Conservation (phyloP, 1,140 invertebrate species). For the Hyles vespertilio region DNA sequence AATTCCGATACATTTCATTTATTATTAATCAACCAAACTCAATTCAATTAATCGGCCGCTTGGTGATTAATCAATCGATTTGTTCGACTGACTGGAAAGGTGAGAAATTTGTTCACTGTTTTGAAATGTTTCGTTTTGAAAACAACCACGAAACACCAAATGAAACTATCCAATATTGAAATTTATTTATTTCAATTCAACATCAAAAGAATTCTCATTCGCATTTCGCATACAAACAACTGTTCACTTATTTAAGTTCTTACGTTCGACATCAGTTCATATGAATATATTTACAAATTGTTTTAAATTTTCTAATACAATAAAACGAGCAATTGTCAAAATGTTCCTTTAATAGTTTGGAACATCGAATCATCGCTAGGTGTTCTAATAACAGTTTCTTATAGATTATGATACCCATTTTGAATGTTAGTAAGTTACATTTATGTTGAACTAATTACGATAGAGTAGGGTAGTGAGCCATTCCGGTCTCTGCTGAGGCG, state of each 20-base stretch:
- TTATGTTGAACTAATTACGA: conserved; percentile 41
- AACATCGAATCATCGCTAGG: conserved; percentile 2
- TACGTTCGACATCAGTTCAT: conserved; percentile 57
- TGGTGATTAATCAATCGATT: too few relatives aligned
- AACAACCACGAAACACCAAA: neutral
- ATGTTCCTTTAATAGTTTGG: neutral
- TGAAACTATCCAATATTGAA: conserved; percentile 18
- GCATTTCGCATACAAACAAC: conserved; percentile 62
- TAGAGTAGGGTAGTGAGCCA: conserved; percentile 68
- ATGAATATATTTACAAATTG: conserved; percentile 34
- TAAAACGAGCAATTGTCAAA: conserved; percentile 3
- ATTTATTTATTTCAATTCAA: conserved; percentile 68
- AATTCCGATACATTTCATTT: neutral
- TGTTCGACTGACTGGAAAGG: too few relatives aligned
- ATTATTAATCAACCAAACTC: conserved; percentile 1
- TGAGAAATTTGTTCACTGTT: too few relatives aligned
- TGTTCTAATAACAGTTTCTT: conserved; percentile 38
- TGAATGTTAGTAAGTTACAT: conserved; percentile 14
- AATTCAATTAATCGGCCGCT: neutral
- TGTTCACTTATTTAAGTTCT: conserved; percentile 47
- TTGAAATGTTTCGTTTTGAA: too few relatives aligned
- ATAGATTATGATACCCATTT: conserved; percentile 4
- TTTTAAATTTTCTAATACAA: conserved; percentile 9
- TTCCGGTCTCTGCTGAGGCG: conserved; percentile 71
- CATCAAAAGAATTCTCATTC: conserved; percentile 59